These are phyloP conservation scores for Orientallactaga bullata DNA, from an alignment of 2,113 vertebrate genomes.

Conservation along the genomic window DNA sequence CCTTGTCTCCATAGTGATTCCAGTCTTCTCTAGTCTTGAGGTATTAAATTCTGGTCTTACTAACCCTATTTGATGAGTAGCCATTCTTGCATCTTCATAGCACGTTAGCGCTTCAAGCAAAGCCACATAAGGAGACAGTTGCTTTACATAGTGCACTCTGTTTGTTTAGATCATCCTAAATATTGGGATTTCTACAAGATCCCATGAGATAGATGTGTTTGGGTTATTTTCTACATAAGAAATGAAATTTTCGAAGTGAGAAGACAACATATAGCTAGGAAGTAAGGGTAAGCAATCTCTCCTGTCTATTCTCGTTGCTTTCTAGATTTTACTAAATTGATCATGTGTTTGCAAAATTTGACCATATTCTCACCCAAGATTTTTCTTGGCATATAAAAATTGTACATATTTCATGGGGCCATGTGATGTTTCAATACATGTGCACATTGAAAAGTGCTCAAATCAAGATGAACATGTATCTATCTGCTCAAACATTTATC, in stretches of 20 bases:
- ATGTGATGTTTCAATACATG: neutral
- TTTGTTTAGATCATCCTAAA: neutral
- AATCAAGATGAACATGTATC: neutral
- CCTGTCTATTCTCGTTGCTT: neutral
- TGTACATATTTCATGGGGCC: neutral
- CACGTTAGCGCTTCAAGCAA: neutral
- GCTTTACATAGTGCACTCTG: neutral
- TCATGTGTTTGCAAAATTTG: neutral
- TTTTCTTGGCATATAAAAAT: neutral
- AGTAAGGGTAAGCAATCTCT: neutral
- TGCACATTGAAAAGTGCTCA: neutral
- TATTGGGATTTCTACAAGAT: neutral
- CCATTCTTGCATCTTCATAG: neutral
- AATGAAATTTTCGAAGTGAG: neutral
- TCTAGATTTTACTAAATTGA: neutral
- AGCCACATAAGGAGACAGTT: neutral
- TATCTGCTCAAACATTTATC: neutral
- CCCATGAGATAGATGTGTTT: neutral
- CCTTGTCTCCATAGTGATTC: too few species aligned
- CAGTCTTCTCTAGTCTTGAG: neutral
- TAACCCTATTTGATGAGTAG: too few species aligned
- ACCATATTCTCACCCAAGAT: neutral
- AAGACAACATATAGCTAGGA: neutral
- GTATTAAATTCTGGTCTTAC: neutral
- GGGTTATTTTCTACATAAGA: neutral